Evolutionary conservation across 1,140 invertebrate species (phyloP), one percentile per base, ranked within the genome.

Genomic region (Penaeus japonicus): DNA sequence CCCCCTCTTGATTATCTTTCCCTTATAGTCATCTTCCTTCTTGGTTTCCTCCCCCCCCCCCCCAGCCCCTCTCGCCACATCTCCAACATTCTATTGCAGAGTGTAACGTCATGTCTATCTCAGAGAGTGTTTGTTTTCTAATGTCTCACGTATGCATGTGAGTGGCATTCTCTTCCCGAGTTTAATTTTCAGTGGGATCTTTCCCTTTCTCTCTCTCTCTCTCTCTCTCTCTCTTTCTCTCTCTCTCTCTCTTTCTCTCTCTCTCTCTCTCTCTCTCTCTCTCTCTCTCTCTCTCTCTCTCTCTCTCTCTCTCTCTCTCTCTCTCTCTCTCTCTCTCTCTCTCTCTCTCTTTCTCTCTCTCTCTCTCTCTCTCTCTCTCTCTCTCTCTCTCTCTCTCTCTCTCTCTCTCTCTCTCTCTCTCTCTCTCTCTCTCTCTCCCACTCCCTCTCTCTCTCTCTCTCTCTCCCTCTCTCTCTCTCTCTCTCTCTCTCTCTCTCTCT

Each of bases 401-500:
- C 53, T 80, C n/a, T 80, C 5, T 80, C 53, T 81, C 24, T 81
- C 35, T 81, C 54, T 81, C 53, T 55, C 27, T 55, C 53, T 81
- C 54, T 55, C 53, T 53, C 4, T 80, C 15, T 39, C 32, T 84
- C 39, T 30, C 22, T 20, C 53, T 70, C 32, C 47, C 35, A 4
- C 30, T 32, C 10, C 47, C 65, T 70, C 57, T 62, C 32, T 65
- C 20, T 62, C 57, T 62, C n/a, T 84, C n/a, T 84, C 47, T 22
- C 18, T 55, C 27, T 81, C 53, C 22, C 54, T 27, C 27, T 81
- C 79, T 53, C 53, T 55, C 53, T n/a, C 53, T 81, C 27, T 47
- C 20, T 35, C 53, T 47, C 53, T 55, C 27, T 53, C 53, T 53
- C 27, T 27, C 12, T 81, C 54, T 53, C 53, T 55, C 54, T 47